Conservation (phyloP, 2,888 invertebrate genomes). For the Brachyopa scutellaris region DNA sequence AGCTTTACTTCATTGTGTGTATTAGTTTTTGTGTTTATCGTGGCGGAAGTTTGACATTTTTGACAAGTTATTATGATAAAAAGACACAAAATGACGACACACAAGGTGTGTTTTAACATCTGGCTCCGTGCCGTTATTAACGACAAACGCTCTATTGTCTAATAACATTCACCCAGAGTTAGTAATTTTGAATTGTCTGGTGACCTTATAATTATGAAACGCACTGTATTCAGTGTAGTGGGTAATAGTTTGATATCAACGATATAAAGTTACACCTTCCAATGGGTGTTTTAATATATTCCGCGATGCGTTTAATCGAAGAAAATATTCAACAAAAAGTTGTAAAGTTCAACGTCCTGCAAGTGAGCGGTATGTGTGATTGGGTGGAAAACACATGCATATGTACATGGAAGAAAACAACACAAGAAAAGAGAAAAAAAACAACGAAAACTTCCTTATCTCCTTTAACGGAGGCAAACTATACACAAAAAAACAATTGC, state of each 20-base stretch:
- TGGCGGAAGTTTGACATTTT: no score
- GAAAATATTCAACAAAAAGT: neutral
- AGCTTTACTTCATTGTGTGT: no score
- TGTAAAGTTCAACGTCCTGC: conserved; percentile 40
- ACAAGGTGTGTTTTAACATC: no score
- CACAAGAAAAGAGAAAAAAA: neutral
- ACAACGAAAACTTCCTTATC: conserved; percentile 63
- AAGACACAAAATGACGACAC: no score
- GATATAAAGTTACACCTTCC: neutral
- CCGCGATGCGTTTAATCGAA: neutral
- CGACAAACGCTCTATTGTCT: no score
- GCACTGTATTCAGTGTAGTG: no score
- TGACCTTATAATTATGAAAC: no score
- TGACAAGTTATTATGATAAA: no score
- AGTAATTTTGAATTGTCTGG: no score
- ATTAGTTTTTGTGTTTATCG: no score
- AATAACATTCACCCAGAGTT: no score
- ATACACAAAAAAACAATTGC: conserved; percentile 37
- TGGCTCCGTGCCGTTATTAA: no score
- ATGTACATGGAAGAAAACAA: conserved; percentile 14
- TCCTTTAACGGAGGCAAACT: conserved; percentile 16
- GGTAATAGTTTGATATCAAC: neutral
- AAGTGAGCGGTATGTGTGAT: neutral
- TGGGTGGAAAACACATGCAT: conserved; percentile 22
- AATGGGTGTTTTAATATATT: conserved; percentile 12